Conservation (phyloP, 2,113 vertebrate species). For the Ia io region DNA sequence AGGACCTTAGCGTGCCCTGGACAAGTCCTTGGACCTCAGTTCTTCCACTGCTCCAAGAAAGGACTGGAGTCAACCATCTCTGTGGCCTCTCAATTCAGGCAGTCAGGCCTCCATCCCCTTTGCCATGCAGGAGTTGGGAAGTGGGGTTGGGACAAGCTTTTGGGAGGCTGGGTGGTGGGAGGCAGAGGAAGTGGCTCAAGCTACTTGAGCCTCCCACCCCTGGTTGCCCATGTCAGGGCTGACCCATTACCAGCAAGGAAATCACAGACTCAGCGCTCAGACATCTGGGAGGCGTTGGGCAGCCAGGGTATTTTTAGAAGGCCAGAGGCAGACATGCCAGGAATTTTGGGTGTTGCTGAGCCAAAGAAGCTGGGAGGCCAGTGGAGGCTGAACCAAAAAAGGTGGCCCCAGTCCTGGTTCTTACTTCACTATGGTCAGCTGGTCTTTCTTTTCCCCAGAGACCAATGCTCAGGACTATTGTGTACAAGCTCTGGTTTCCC, state of each 20-base stretch:
- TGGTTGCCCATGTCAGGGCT: background rate
- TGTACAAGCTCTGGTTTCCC: background rate
- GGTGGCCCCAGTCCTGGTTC: background rate
- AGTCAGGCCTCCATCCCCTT: background rate
- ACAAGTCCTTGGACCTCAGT: background rate
- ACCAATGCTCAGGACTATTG: background rate
- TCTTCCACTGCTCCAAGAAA: background rate
- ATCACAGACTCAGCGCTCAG: conserved; percentile 70
- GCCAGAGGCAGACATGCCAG: conserved; percentile 58
- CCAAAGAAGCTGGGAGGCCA: conserved; percentile 53
- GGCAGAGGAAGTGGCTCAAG: conserved; percentile 63
- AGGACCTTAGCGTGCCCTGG: background rate
- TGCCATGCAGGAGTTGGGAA: background rate
- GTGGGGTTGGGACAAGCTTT: background rate
- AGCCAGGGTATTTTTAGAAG: conserved; percentile 71
- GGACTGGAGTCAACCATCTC: background rate
- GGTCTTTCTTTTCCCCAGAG: background rate
- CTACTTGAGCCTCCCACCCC: conserved; percentile 37
- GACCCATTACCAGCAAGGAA: conserved; percentile 60
- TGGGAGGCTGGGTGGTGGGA: background rate
- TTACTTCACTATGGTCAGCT: background rate
- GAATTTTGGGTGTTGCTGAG: conserved; percentile 62
- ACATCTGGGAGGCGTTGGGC: conserved; percentile 68
- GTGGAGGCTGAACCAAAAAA: conserved; percentile 35
- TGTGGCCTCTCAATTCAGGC: background rate